Evolutionary conservation across 2,888 invertebrate genomes (phyloP), one percentile per base, ranked within the genome.

Genomic region (Synergus japonicus): DNA sequence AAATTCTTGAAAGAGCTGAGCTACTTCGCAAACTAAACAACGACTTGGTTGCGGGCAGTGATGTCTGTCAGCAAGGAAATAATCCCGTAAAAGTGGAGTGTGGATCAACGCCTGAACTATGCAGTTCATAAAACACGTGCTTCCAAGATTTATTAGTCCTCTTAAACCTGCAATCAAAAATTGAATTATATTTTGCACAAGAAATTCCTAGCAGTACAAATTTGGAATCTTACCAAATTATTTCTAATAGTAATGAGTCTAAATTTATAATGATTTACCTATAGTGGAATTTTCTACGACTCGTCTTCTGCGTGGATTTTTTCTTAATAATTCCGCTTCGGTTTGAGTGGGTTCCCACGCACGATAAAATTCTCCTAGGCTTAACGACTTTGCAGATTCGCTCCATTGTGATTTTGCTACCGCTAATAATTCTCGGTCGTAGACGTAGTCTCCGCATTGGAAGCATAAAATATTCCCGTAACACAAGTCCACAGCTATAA

Each of bases 71-170:
- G 97, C 96, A 86, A 99, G 94, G 92, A 99, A 99, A 93, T 98
- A 99, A 92, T 99, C 98, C 83, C 99, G 94, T 78, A 99, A 93
- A 60, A 99, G 93, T 1, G 99, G 98, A 4, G 98, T 99, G 92
- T 99, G 99, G 86, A 98, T 98, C 86, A 99, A 92, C 0, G 98
- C 97, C 94, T 96, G 93, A 12, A 99, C 96, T 88, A 99, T 98
- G 90, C 98, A 98, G 93, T 98, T 99, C 98, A 99, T 98, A 92
- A 98, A 99, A 93, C 99, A 99, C 4, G 99, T 99, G 86, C 98
- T 97, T 54, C 99, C 99, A 83, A 99, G 94, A 93, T 99, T 99
- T 88, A 98, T 96, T 79, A 99, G 93, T 0, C 99, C 99, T 78
- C 99, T 94, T 80, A 99, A 93, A 60, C 99, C 95, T 94, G 90